Evolutionary conservation across 2,888 invertebrate genomes (phyloP).

Genomic region (Pteria penguin): DNA sequence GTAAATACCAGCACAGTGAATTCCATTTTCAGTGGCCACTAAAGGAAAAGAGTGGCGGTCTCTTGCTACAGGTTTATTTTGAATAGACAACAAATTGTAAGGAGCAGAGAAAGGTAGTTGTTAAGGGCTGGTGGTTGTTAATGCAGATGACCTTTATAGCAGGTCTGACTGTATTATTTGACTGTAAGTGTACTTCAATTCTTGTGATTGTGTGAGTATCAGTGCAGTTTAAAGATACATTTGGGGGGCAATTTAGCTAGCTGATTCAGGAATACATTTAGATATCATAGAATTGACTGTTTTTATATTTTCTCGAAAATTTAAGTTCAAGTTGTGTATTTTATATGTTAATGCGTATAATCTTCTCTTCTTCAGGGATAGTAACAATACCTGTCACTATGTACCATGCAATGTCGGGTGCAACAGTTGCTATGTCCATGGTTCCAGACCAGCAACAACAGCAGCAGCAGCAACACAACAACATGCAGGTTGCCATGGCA

Average conservation of each 20-base stretch:
- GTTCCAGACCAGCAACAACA: conserved; percentile 42
- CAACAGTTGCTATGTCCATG: conserved; percentile 15
- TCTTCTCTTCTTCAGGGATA: conserved; percentile 87
- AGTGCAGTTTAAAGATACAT: neutral
- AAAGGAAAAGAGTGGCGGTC: too few species aligned
- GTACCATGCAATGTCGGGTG: conserved; percentile 90
- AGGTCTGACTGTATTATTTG: too few species aligned
- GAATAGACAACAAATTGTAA: too few species aligned
- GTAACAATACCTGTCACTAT: conserved; percentile 97
- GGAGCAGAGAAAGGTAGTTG: too few species aligned
- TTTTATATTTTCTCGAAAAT: neutral
- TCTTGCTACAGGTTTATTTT: too few species aligned
- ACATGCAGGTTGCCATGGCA: conserved; percentile 75
- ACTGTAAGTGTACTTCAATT: too few species aligned
- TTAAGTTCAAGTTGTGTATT: neutral
- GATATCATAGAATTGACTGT: neutral
- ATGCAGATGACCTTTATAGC: too few species aligned
- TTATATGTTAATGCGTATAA: neutral
- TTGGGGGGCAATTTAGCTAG: neutral
- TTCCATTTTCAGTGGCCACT: too few species aligned
- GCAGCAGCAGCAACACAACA: conserved; percentile 41
- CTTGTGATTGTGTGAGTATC: too few species aligned
- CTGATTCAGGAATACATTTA: too few species aligned
- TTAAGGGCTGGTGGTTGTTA: too few species aligned
- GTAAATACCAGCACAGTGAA: too few species aligned